Percentiles rank a stretch among this genome's conserved stretches.
Evolutionary conservation across 1,140 invertebrate genomes (phyloP).

Genomic region (Caenorhabditis latens): DNA sequence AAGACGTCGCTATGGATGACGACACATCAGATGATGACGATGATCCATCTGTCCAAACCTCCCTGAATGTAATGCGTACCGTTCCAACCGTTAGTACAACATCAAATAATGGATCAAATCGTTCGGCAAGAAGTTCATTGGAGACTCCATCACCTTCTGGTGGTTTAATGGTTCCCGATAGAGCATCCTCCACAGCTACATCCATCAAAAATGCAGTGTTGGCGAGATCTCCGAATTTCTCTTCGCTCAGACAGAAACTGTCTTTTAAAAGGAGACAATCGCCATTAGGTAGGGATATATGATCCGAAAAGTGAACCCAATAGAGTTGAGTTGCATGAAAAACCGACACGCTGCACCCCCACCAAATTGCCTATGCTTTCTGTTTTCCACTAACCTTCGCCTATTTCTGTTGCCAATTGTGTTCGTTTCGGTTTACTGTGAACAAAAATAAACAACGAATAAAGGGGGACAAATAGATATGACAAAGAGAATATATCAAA

Average conservation of each 20-base stretch:
- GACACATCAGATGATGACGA: slow-evolving; percentile 85
- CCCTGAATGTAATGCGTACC: slow-evolving; percentile 72
- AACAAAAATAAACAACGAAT: background rate
- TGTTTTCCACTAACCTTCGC: background rate
- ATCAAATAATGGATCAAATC: slow-evolving; percentile 36
- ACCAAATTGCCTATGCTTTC: slow-evolving; percentile 7
- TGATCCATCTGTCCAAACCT: slow-evolving; percentile 81
- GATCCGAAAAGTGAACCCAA: background rate
- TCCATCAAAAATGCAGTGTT: slow-evolving; percentile 34
- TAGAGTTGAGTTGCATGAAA: background rate
- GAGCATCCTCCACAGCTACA: slow-evolving; percentile 13
- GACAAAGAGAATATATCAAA: too few species aligned
- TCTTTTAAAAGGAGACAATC: slow-evolving; percentile 46
- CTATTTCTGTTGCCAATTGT: background rate
- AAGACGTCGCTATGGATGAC: slow-evolving; percentile 85
- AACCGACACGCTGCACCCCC: background rate
- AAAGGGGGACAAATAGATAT: too few species aligned
- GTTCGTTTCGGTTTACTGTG: background rate
- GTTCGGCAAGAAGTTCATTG: slow-evolving; percentile 40
- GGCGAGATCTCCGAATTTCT: slow-evolving; percentile 20
- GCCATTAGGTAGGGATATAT: slow-evolving; percentile 23
- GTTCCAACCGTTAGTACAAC: slow-evolving; percentile 30
- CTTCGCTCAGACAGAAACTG: slow-evolving; percentile 44
- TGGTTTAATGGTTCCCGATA: slow-evolving; percentile 22
- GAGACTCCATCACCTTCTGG: slow-evolving; percentile 42